These are phyloP conservation scores for Himalopsyche anomala DNA, from an alignment of 2,888 invertebrate species.

Conservation along the genomic window DNA sequence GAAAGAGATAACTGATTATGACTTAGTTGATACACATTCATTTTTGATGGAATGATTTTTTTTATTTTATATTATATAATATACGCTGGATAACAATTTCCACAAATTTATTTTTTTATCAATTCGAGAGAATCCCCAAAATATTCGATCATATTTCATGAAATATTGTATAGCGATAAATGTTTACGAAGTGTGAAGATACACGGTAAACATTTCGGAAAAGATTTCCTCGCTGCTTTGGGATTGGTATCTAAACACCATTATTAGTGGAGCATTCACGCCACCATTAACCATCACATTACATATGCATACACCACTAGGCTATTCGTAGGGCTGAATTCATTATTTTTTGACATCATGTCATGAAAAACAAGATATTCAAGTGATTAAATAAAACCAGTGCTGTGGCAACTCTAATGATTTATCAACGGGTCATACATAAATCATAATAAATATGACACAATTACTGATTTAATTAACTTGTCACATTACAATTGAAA, in stretches of 20 bases:
- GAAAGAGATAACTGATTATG: too few relatives aligned
- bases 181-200: conserved; percentile 18
- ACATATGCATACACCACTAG: not conserved
- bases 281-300: conserved; percentile 45
- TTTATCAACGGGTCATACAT: too few relatives aligned
- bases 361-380: too few relatives aligned
- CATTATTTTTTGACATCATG: not conserved
- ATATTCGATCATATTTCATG: not conserved
- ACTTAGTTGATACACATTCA: too few relatives aligned
- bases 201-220: conserved; percentile 34
- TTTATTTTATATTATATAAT: too few relatives aligned
- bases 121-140: not conserved
- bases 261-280: conserved; percentile 62
- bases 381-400: too few relatives aligned
- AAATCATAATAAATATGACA: too few relatives aligned
- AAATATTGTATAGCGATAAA: conserved; percentile 11
- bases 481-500: too few relatives aligned
- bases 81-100: too few relatives aligned
- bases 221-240: conserved; percentile 31
- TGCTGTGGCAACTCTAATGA: too few relatives aligned
- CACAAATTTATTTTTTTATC: not conserved
- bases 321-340: not conserved
- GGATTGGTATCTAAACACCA: conserved; percentile 57
- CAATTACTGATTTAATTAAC: too few relatives aligned
- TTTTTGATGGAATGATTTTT: too few relatives aligned